Base-by-base conservation (phyloP, 2,888 invertebrate species). In the Lymantria monacha region DNA sequence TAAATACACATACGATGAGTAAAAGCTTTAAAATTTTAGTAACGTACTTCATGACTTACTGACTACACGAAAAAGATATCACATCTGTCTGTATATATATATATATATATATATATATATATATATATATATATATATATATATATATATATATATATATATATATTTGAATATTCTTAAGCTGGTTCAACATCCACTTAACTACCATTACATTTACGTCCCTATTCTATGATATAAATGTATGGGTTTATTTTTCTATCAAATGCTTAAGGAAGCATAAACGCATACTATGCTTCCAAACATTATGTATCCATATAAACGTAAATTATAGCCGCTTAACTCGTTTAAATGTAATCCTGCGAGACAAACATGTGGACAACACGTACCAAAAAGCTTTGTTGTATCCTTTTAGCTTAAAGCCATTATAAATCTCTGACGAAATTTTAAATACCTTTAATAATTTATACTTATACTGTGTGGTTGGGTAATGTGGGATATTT, bases 361-460 rank as follows among this genome's bases (percentile, higher is more conserved):
- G 61, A 63, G 57, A 63, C 66, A 63, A 61, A 67, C 66, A 67
- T 63, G 53, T 67, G 68, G 68, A 61, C 61, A 53, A 53, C 67
- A 67, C 51, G 55, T 55, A 45, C 46, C 14, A 13, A 49, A 53
- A 42, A 51, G 55, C 56, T 61, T 56, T 67, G 58, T 61, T 56
- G 52, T 57, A 55, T 51, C 50, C 61, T 65, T 47, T 58, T 59
- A 31, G 53, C 55, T 61, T 59, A 54, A 54, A 55, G 53, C 49
- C 44, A 9, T 41, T 43, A 67, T 67, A 63, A 65, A 67, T 67
- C 66, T 58, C 49, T 55, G 52, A 53, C 50, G 51, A 51, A 54
- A 63, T 49, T 57, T 57, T 43, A 50, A 63, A 53, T 61, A 57
- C 46, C 10, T 53, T 38, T 63, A 53, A 56, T 66, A 63, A 49